These are phyloP conservation scores for Caenorhabditis sp. DNA, from an alignment of 2,888 invertebrate species.

Conservation along the genomic window DNA sequence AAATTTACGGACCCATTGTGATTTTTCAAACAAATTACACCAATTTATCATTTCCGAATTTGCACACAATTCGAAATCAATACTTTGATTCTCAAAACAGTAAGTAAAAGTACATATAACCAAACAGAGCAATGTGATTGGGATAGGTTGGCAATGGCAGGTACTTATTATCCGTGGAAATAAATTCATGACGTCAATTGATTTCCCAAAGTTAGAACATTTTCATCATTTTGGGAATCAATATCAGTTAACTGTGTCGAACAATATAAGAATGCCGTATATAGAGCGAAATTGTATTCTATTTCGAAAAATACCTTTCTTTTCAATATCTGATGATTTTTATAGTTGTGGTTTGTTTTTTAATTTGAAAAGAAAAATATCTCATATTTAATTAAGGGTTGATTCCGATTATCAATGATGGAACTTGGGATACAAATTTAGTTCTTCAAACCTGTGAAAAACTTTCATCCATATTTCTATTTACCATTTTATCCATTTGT, in stretches of 20 bases:
- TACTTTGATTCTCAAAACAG: conserved; percentile 19
- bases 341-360: conserved; percentile 7
- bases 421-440: neutral
- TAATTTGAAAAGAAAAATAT: neutral
- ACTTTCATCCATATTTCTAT: neutral
- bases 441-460: conserved; percentile 13
- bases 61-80: conserved; percentile 25
- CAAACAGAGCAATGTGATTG: no score
- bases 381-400: neutral
- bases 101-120: no score
- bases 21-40: conserved; percentile 33
- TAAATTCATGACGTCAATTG: conserved; percentile 1
- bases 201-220: conserved; percentile 12
- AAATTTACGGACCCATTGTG: conserved; percentile 29
- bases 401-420: conserved; percentile 15
- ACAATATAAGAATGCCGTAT: conserved; percentile 10
- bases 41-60: conserved; percentile 37
- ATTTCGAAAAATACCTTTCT: conserved; percentile 13
- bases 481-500: neutral
- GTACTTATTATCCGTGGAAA: conserved; percentile 22
- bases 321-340: conserved; percentile 6
- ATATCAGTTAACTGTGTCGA: conserved; percentile 14
- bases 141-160: conserved; percentile 30
- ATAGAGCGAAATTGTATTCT: conserved; percentile 7
- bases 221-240: conserved; percentile 19